phyloP scores from a whole-genome alignment of 92 coral and sea anemone genomes.

The Virgularia gustaviana region DNA sequence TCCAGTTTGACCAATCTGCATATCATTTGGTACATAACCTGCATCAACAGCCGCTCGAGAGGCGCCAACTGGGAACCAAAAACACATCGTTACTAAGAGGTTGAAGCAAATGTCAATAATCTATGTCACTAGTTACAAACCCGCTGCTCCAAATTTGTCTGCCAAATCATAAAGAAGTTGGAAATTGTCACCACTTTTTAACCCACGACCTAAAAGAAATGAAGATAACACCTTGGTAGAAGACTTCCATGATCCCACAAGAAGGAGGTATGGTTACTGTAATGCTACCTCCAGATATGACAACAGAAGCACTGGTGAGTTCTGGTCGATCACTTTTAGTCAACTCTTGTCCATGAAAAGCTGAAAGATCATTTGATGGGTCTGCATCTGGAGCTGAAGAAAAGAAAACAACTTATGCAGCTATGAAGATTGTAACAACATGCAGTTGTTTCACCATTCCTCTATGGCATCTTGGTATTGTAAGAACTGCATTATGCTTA shows the following conservation, averaged over 20 bases:
- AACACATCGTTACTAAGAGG: neutral
- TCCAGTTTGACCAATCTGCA: conserved; percentile 99
- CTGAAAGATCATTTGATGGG: conserved; percentile 78
- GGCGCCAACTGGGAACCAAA: conserved; percentile 74
- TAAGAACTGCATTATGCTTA: conserved; percentile 22
- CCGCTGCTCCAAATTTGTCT: conserved; percentile 93
- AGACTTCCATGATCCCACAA: neutral
- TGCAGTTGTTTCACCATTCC: too few relatives aligned
- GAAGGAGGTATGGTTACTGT: neutral
- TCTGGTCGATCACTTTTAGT: conserved; percentile 93
- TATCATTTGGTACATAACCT: conserved; percentile 92
- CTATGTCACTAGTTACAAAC: conserved; percentile 22
- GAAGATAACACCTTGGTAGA: too few relatives aligned
- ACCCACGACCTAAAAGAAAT: conserved; percentile 71
- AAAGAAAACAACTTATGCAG: neutral
- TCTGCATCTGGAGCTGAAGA: conserved; percentile 77
- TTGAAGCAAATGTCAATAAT: neutral
- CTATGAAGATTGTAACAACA: too few relatives aligned
- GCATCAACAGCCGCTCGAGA: conserved; percentile 99
- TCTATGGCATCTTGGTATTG: neutral
- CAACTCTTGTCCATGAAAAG: conserved; percentile 75
- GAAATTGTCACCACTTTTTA: conserved; percentile 93
- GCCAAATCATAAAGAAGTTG: conserved; percentile 83
- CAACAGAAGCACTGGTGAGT: conserved; percentile 89
- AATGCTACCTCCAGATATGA: conserved; percentile 85